Conservation (phyloP, 2,888 invertebrate genomes). For the Parnassius smintheus region DNA sequence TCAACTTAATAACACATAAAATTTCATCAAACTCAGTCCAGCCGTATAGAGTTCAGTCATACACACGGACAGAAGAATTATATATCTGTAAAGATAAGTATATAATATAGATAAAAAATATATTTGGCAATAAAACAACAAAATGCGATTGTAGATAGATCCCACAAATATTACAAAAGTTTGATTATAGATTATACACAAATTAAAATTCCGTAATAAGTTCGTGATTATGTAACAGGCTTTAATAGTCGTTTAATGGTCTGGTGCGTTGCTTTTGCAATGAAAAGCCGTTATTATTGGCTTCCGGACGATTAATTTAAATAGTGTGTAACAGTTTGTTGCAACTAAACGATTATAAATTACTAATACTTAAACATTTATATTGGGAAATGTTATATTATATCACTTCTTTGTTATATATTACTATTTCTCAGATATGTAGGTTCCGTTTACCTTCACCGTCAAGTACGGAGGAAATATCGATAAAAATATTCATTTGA, state of each 20-base stretch:
- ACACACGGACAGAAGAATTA: too few species aligned
- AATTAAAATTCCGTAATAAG: constrained; percentile 18
- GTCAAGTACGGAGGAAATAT: too few species aligned
- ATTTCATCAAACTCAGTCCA: too few species aligned
- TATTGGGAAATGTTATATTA: too few species aligned
- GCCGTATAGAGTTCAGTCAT: too few species aligned
- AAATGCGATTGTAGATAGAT: constrained; percentile 8
- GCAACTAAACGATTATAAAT: constrained; percentile 20
- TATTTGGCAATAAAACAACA: constrained; percentile 6
- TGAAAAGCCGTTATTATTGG: constrained; percentile 21
- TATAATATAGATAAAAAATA: too few species aligned
- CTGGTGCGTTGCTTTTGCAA: constrained; percentile 26
- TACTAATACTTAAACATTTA: background rate
- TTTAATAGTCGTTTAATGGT: constrained; percentile 27
- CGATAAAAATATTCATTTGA: too few species aligned
- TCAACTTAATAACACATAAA: too few species aligned
- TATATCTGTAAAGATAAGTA: too few species aligned
- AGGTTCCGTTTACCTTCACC: too few species aligned
- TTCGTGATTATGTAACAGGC: constrained; percentile 20
- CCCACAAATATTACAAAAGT: background rate
- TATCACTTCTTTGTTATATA: too few species aligned
- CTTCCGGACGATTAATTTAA: constrained; percentile 28
- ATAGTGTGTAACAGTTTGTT: constrained; percentile 17
- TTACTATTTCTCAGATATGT: too few species aligned
- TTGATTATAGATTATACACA: constrained; percentile 3